phyloP scores from a whole-genome alignment of 2,113 vertebrate genomes.

The Nansenia antarctica region DNA sequence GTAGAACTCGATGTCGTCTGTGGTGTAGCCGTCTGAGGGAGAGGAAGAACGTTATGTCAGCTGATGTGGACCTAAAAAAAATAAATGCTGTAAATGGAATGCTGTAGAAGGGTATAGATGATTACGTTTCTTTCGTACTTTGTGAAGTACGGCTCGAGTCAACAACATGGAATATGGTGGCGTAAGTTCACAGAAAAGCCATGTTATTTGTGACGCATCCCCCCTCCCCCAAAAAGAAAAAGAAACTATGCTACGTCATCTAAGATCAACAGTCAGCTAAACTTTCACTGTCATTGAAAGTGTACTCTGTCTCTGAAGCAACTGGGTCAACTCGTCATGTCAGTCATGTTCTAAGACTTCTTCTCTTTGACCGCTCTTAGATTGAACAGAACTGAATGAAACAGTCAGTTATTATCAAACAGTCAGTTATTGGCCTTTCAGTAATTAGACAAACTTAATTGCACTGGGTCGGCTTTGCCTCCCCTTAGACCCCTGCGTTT shows the following conservation, averaged over 20 bases:
- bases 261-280: background rate
- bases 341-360: background rate
- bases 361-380: slow-evolving; percentile 16
- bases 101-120: too few species aligned
- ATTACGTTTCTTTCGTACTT: too few species aligned
- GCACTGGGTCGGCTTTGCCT: slow-evolving; percentile 31
- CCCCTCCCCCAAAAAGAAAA: too few species aligned
- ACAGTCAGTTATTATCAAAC: too few species aligned
- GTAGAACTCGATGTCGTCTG: slow-evolving; percentile 95
- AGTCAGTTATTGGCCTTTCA: slow-evolving; percentile 28
- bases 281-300: background rate
- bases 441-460: slow-evolving; percentile 45
- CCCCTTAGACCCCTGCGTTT: slow-evolving; percentile 29
- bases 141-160: too few species aligned
- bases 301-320: background rate
- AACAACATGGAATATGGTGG: too few species aligned
- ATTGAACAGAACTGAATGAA: slow-evolving; percentile 18
- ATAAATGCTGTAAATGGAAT: too few species aligned
- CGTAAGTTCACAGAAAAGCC: too few species aligned
- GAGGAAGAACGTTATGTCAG: slow-evolving; percentile 23
- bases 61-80: too few species aligned
- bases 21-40: slow-evolving; percentile 90
- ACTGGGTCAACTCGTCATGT: too few species aligned
- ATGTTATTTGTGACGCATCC: too few species aligned
- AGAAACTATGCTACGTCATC: too few species aligned